Base-by-base conservation (phyloP, 2,113 vertebrate species). In the Takifugu bimaculatus region DNA sequence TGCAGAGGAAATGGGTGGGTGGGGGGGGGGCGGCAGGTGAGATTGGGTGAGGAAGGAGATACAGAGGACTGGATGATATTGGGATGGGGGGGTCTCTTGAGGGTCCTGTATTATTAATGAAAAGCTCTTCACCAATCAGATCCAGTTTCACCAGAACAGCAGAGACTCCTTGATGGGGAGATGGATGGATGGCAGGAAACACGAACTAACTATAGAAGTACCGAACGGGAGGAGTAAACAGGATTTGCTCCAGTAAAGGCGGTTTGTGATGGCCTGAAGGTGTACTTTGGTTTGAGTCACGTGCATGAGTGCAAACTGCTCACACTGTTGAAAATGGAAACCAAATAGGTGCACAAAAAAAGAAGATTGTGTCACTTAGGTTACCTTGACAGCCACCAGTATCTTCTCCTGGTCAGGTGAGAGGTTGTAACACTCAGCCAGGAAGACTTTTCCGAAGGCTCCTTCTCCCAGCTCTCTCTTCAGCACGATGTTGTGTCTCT, bases 351-450 rank as follows among this genome's bases (percentile, higher is more conserved):
- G 20, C 20, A 39, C 35, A 39, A 39, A 39, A 3, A 39, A 39
- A 39, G 7, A 4, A 39, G 35, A 39, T 10, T 39, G 9, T 39
- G 35, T 11, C 9, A 49, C 48, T 26, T 6, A 11, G 15, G 6
- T 81, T 94, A 99, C 97, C 95, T 99, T 99, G 75, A 99, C 96
- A 52, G 97, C 97, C 78, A 99, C 97, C 75, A 99, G 91, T 78
- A 98, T 96, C 89, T 98, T 99, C 74, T 96, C 95, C 80, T 97
- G 94, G 70, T 98, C 94, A 0, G 94, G 92, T 68, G 92, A 94
- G 53, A 99, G 91, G 85, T 98, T 99, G 80, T 97, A 98, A 81
- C 97, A 99, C 83, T 99, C 97, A 0, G 96, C 97, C 71, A 99
- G 87, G 84, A 99, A 99, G 65, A 99, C 97, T 89, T 98, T 99